A percentile compares a stretch with the other conserved stretches of the same genome.
These are phyloP conservation scores for Caenorhabditis doughertyi DNA, from an alignment of 2,888 invertebrate species.

Conservation along the genomic window DNA sequence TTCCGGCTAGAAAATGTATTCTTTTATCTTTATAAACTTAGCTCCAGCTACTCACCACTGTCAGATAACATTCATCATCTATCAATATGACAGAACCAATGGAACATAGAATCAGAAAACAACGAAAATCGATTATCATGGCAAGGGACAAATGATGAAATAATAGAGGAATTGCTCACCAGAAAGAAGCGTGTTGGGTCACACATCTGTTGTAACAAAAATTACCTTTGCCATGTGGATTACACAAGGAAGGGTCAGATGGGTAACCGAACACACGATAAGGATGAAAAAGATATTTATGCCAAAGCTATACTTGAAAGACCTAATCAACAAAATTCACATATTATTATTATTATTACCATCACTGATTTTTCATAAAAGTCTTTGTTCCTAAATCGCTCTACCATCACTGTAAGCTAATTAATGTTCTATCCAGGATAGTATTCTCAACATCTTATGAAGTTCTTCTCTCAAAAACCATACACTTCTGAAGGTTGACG, in stretches of 20 bases:
- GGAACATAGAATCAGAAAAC: not conserved
- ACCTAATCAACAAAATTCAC: too few species aligned
- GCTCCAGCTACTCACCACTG: constrained; percentile 29
- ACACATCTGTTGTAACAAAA: constrained; percentile 30
- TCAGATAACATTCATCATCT: constrained; percentile 57
- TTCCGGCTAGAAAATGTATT: constrained; percentile 73
- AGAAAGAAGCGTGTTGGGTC: constrained; percentile 11
- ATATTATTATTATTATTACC: too few species aligned
- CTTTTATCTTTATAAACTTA: not conserved
- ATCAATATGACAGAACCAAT: constrained; percentile 4
- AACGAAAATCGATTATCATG: constrained; percentile 10
- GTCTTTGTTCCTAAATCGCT: too few species aligned
- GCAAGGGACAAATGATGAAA: not conserved
- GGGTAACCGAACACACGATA: not conserved
- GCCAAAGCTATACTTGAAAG: too few species aligned
- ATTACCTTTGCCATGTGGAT: constrained; percentile 3
- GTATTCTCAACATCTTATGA: too few species aligned
- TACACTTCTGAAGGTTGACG: too few species aligned
- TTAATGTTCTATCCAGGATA: too few species aligned
- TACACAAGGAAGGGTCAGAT: not conserved
- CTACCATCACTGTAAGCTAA: too few species aligned
- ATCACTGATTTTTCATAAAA: too few species aligned
- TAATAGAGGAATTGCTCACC: constrained; percentile 10
- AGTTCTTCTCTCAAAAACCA: too few species aligned
- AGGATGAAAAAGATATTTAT: too few species aligned